Percentiles rank a stretch among this genome's conserved stretches.
Evolutionary conservation across 2,113 vertebrate genomes (phyloP).

Genomic region (Candoia aspera): DNA sequence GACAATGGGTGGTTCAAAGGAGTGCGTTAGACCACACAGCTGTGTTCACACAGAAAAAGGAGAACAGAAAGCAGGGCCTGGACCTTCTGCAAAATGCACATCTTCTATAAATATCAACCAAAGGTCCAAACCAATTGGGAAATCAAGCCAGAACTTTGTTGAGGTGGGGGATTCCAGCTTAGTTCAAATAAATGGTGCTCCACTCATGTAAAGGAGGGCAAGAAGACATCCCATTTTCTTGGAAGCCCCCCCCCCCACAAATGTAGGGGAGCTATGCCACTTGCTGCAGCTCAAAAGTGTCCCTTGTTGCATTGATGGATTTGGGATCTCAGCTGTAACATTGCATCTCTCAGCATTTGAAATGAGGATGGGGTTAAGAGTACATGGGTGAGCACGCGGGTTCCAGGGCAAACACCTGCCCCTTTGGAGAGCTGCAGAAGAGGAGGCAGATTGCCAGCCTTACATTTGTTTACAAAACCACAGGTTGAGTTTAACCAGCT

Average conservation of each 20-base stretch:
- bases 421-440: not conserved
- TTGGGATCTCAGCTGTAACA: not conserved
- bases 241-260: not conserved
- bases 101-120: not conserved
- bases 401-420: not conserved
- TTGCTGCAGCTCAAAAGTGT: not conserved
- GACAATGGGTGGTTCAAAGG: not conserved
- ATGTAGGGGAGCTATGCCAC: not conserved
- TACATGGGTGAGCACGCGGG: too few relatives aligned
- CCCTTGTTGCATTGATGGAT: not conserved
- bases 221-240: not conserved
- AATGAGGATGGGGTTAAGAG: not conserved
- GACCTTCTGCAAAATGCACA: not conserved
- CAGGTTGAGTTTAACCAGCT: not conserved
- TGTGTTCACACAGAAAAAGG: not conserved
- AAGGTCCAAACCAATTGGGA: too few relatives aligned
- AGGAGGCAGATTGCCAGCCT: not conserved
- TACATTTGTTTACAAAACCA: not conserved
- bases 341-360: not conserved
- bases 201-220: not conserved
- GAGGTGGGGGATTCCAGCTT: not conserved
- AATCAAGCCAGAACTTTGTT: too few relatives aligned
- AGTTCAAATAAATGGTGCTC: not conserved
- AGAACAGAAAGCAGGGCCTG: not conserved
- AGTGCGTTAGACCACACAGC: not conserved